These are phyloP conservation scores for Coturnix japonica DNA, from an alignment of 2,113 vertebrate species.

Conservation along the genomic window DNA sequence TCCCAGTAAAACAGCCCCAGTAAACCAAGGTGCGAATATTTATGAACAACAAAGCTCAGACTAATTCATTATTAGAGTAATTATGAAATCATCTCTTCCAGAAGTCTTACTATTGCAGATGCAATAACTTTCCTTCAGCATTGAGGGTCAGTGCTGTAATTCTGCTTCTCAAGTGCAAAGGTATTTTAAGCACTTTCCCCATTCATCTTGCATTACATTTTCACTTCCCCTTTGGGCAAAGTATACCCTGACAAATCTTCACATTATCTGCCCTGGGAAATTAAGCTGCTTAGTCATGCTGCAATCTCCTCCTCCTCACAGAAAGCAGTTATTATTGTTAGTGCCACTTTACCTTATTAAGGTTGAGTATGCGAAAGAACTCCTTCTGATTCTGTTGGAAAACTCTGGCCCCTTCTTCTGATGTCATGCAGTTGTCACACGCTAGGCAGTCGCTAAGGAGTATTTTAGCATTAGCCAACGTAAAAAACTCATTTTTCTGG, in stretches of 20 bases:
- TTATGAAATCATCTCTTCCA: neutral
- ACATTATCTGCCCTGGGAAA: neutral
- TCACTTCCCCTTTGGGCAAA: conserved; percentile 21
- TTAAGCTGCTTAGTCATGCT: conserved; percentile 14
- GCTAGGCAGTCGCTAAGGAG: conserved; percentile 93
- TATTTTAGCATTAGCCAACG: conserved; percentile 80
- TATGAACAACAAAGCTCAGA: neutral
- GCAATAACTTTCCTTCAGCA: neutral
- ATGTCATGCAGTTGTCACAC: conserved; percentile 90
- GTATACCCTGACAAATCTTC: neutral
- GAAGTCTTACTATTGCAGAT: neutral
- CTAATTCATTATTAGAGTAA: neutral
- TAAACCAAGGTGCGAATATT: neutral
- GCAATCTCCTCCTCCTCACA: neutral
- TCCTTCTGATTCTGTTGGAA: conserved; percentile 90
- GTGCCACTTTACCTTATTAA: conserved; percentile 88
- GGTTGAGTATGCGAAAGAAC: conserved; percentile 84
- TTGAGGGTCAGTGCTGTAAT: neutral
- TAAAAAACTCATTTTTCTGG: conserved; percentile 81
- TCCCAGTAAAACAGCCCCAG: neutral
- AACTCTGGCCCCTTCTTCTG: conserved; percentile 87
- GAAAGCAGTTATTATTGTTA: neutral
- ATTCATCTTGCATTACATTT: neutral
- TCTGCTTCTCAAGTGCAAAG: neutral
- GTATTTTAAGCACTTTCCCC: neutral